These are phyloP conservation scores for Euzophera pinguis DNA, from an alignment of 2,888 invertebrate species.

Conservation along the genomic window DNA sequence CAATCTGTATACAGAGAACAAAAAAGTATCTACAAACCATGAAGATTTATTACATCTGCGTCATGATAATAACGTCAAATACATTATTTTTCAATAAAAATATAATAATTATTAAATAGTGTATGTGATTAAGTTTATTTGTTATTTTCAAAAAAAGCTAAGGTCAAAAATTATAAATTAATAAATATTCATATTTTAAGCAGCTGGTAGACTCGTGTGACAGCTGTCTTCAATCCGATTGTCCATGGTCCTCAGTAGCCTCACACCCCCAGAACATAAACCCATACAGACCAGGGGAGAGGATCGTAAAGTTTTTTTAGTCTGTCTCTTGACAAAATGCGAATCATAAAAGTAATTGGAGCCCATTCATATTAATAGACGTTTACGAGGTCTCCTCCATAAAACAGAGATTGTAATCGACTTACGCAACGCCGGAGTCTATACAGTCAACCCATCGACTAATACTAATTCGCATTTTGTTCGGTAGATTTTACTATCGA, in stretches of 20 bases:
- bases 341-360: slow-evolving; percentile 79
- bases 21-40: neutral
- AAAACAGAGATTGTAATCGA: slow-evolving; percentile 77
- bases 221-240: slow-evolving; percentile 58
- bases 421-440: slow-evolving; percentile 59
- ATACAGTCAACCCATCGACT: slow-evolving; percentile 48
- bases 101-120: no score
- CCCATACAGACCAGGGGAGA: slow-evolving; percentile 61
- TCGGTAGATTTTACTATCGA: slow-evolving; percentile 54
- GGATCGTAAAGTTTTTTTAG: slow-evolving; percentile 75
- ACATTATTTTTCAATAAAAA: neutral
- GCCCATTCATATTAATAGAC: slow-evolving; percentile 80
- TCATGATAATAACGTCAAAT: neutral
- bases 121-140: neutral
- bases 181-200: slow-evolving; percentile 22
- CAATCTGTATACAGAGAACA: neutral
- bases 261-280: slow-evolving; percentile 58
- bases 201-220: slow-evolving; percentile 45
- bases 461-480: slow-evolving; percentile 63
- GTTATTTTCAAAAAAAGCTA: neutral
- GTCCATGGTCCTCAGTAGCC: slow-evolving; percentile 47
- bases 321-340: slow-evolving; percentile 72
- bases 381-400: slow-evolving; percentile 74
- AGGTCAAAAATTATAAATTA: neutral
- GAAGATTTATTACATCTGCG: neutral